phyloP scores from a whole-genome alignment of 2,888 invertebrate genomes.

The Hyposoter dolosus region DNA sequence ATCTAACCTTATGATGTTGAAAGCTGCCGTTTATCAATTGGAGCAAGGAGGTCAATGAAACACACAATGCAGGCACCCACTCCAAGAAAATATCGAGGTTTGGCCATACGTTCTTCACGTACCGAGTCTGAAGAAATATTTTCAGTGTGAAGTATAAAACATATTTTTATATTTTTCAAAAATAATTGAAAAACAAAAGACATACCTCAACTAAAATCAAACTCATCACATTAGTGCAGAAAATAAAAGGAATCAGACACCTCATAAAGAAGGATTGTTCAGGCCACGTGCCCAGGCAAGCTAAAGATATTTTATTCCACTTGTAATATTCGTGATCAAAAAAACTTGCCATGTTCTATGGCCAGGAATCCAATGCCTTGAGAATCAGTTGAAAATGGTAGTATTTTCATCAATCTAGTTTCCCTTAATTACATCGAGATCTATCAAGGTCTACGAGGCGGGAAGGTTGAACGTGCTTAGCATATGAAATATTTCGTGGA shows the following conservation, averaged over 20 bases:
- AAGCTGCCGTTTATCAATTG: slow-evolving; percentile 50
- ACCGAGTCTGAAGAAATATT: slow-evolving; percentile 23
- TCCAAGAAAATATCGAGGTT: slow-evolving; percentile 46
- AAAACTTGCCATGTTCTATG: slow-evolving; percentile 13
- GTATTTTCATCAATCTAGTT: neutral
- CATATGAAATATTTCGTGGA: neutral
- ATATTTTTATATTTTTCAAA: neutral
- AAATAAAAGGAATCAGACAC: slow-evolving; percentile 23
- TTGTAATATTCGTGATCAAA: slow-evolving; percentile 44
- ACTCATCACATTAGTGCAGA: neutral
- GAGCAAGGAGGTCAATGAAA: neutral
- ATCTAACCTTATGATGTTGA: slow-evolving; percentile 37
- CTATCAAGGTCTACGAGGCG: neutral
- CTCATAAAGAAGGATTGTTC: slow-evolving; percentile 47
- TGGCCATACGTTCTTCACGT: neutral
- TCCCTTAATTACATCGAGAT: neutral
- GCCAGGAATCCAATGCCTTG: neutral
- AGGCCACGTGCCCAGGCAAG: slow-evolving; percentile 37
- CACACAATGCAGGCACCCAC: slow-evolving; percentile 24
- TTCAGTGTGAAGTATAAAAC: neutral
- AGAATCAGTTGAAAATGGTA: neutral
- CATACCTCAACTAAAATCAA: slow-evolving; percentile 5
- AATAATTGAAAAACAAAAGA: neutral
- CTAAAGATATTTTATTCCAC: slow-evolving; percentile 42
- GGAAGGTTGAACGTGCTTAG: neutral